Evolutionary conservation across 30 jellyfish, hydroid and myxozoan genomes (phyloP).

Genomic region (Turritopsis dohrnii): DNA sequence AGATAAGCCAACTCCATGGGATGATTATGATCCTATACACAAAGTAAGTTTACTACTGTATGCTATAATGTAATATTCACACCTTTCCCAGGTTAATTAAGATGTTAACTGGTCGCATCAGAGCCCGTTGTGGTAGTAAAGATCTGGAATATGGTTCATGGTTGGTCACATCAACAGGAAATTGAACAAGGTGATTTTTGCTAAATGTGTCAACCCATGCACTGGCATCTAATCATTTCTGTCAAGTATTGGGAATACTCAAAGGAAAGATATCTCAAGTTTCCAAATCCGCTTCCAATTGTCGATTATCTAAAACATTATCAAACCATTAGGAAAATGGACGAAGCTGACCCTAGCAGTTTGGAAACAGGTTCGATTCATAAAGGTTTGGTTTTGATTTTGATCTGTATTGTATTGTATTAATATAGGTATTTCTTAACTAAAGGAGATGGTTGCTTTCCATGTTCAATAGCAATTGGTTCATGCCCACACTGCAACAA

Average conservation of each 20-base stretch:
- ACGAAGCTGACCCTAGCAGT: too few relatives aligned
- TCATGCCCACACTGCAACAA: constrained; percentile 1
- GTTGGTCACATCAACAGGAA: constrained; percentile 20
- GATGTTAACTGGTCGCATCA: not conserved
- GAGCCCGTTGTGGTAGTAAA: not conserved
- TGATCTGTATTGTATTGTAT: not conserved
- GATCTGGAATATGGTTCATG: constrained; percentile 18
- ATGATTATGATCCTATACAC: not conserved
- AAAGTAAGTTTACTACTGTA: too few relatives aligned
- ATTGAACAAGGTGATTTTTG: constrained; percentile 16
- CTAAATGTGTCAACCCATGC: constrained; percentile 11
- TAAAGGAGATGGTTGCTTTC: too few relatives aligned
- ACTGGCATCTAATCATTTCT: not conserved
- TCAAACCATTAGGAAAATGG: not conserved
- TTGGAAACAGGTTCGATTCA: not conserved
- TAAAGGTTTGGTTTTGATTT: not conserved
- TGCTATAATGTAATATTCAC: too few relatives aligned
- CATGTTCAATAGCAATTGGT: not conserved
- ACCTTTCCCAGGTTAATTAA: too few relatives aligned
- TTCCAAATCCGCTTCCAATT: constrained; percentile 4
- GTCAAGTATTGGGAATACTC: not conserved
- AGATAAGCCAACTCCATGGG: not conserved
- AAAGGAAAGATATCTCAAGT: not conserved
- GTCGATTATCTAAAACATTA: not conserved
- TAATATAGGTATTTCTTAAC: too few relatives aligned